A percentile compares a stretch with the other conserved stretches of the same genome.
Evolutionary conservation across 2,888 invertebrate species (phyloP).

Genomic region (Athetis lepigone): DNA sequence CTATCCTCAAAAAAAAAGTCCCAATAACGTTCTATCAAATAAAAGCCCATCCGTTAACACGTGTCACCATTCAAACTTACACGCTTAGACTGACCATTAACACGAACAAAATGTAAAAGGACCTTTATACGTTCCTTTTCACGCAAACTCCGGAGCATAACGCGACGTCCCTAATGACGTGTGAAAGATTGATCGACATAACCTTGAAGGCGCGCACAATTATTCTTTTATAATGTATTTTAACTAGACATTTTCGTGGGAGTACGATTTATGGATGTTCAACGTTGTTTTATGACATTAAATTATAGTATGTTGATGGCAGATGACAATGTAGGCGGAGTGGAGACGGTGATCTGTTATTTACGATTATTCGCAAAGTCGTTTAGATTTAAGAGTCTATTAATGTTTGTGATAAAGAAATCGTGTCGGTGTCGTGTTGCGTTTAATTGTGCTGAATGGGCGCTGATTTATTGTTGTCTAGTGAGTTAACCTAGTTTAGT

Average conservation of each 20-base stretch:
- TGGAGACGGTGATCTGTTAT: constrained; percentile 59
- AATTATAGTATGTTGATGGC: constrained; percentile 66
- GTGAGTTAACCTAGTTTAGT: constrained; percentile 7
- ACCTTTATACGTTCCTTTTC: constrained; percentile 59
- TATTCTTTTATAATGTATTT: constrained; percentile 71
- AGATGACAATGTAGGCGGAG: constrained; percentile 66
- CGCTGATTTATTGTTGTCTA: constrained; percentile 33
- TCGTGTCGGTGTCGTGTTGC: constrained; percentile 40
- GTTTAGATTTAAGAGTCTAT: constrained; percentile 62
- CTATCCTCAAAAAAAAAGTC: constrained; percentile 17
- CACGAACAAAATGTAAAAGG: constrained; percentile 57
- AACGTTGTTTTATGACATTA: constrained; percentile 65
- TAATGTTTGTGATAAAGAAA: constrained; percentile 58
- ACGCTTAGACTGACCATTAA: constrained; percentile 60
- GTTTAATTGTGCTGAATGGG: constrained; percentile 44
- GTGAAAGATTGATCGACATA: constrained; percentile 70
- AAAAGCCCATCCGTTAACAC: constrained; percentile 37
- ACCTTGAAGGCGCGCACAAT: constrained; percentile 69
- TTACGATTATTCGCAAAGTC: constrained; percentile 61
- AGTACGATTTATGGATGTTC: constrained; percentile 68
- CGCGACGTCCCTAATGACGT: constrained; percentile 76
- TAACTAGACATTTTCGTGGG: constrained; percentile 67
- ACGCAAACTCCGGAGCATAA: constrained; percentile 70
- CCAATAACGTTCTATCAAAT: constrained; percentile 41
- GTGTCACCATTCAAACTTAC: constrained; percentile 51